Evolutionary conservation across 2,888 invertebrate genomes (phyloP), one percentile per base, ranked within the genome.

Genomic region (Actias luna): DNA sequence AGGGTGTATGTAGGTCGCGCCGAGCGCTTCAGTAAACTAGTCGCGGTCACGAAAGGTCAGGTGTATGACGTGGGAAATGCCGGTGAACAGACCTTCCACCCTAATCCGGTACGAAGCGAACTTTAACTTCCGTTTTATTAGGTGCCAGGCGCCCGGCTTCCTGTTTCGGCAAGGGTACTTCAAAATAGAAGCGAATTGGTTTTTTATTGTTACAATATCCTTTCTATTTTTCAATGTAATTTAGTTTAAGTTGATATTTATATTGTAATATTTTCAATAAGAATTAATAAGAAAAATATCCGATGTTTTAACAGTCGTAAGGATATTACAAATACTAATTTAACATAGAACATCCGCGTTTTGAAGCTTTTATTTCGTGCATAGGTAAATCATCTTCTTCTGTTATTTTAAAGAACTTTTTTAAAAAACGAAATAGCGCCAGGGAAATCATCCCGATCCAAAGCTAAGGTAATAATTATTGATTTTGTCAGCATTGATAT

Each of bases 11-110:
- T 92, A 92, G 92, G 92, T 92, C 92, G 88, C 80, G 77, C 74
- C 83, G 81, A 84, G 83, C 87, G 89, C 88, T 87, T 89, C 89
- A 84, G 83, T 88, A 87, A 91, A 88, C 89, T 89, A 83, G 90
- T 89, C 88, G 86, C 86, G 83, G 85, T 77, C 84, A 82, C 81
- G 78, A 91, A 92, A 92, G 92, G 91, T 91, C 92, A 92, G 89
- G 90, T 90, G 89, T 89, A 88, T 89, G 87, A 87, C 88, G 89
- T 89, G 87, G 87, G 87, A 89, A 90, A 87, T 84, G 84, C 80
- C 88, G 83, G 85, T 84, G 85, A 85, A 83, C 82, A 80, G 82
- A 78, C 80, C 76, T 83, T 78, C 80, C 78, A 78, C 79, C 78
- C 78, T 74, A 71, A 78, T 70, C 77, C 74, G 74, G 74, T 71